These are phyloP conservation scores for Norana najaformis DNA, from an alignment of 2,888 invertebrate species.

Conservation along the genomic window DNA sequence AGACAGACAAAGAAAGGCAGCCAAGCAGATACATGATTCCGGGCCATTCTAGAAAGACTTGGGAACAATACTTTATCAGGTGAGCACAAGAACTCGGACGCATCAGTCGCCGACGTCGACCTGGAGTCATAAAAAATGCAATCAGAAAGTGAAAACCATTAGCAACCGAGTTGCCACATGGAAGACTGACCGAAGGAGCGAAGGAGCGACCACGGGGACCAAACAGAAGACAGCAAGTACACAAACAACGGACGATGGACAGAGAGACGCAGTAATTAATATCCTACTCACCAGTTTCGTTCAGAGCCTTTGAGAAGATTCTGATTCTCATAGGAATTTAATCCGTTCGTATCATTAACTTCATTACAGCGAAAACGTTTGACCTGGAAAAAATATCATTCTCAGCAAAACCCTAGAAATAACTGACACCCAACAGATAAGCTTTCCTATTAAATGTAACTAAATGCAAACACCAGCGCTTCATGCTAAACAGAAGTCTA, in stretches of 20 bases:
- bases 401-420: not conserved
- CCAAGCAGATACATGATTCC: no score
- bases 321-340: not conserved
- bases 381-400: not conserved
- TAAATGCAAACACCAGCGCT: not conserved
- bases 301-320: not conserved
- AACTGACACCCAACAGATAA: not conserved
- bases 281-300: not conserved
- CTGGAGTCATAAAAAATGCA: no score
- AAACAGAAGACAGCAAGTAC: no score
- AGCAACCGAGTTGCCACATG: no score
- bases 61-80: no score
- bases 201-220: no score
- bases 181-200: not conserved
- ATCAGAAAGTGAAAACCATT: no score
- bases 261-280: not conserved
- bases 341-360: not conserved
- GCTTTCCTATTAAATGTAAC: not conserved
- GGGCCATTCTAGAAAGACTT: no score
- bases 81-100: no score
- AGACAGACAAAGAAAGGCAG: no score
- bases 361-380: slow-evolving; percentile 9
- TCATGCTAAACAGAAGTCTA: not conserved
- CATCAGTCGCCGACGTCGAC: no score
- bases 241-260: no score